A percentile compares a stretch with the other conserved stretches of the same genome.
Conservation (phyloP, 2,888 invertebrate genomes). For the Gonocerus acuteangulatus region DNA sequence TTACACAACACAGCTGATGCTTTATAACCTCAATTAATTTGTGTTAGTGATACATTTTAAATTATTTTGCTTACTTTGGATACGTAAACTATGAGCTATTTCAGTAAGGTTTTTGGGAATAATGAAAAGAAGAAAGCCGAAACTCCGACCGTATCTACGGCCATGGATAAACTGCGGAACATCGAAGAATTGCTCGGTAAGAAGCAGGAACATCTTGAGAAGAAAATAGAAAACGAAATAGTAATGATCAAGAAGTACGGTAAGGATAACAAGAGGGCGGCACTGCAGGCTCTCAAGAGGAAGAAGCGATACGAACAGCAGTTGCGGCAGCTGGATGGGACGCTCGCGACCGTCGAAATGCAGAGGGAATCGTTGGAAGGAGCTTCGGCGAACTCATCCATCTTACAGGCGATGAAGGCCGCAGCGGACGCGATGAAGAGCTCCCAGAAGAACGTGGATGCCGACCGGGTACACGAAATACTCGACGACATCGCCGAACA, state of each 20-base stretch:
- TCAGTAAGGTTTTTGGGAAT: neutral
- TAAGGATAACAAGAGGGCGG: slow-evolving; percentile 91
- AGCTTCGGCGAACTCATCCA: slow-evolving; percentile 94
- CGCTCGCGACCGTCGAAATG: slow-evolving; percentile 91
- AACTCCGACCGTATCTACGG: slow-evolving; percentile 83
- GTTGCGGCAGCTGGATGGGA: slow-evolving; percentile 94
- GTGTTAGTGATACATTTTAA: too few species aligned
- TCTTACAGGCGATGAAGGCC: slow-evolving; percentile 88
- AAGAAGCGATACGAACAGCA: slow-evolving; percentile 97
- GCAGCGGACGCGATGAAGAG: slow-evolving; percentile 92
- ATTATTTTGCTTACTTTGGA: too few species aligned
- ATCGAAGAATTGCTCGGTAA: slow-evolving; percentile 94
- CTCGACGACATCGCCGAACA: slow-evolving; percentile 99
- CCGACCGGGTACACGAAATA: slow-evolving; percentile 96
- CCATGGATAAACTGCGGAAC: slow-evolving; percentile 91
- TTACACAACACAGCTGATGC: too few species aligned
- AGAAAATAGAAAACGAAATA: slow-evolving; percentile 85
- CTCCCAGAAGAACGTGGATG: slow-evolving; percentile 92
- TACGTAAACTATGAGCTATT: neutral
- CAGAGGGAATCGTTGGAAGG: slow-evolving; percentile 95
- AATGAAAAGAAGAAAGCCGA: slow-evolving; percentile 77
- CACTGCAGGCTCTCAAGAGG: slow-evolving; percentile 89
- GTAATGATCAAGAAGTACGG: slow-evolving; percentile 83
- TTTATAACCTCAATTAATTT: too few species aligned
- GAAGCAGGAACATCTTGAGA: slow-evolving; percentile 93